A percentile compares a stretch with the other conserved stretches of the same genome.
Conservation (phyloP, 1,140 invertebrate genomes). For the Plodia interpunctella region DNA sequence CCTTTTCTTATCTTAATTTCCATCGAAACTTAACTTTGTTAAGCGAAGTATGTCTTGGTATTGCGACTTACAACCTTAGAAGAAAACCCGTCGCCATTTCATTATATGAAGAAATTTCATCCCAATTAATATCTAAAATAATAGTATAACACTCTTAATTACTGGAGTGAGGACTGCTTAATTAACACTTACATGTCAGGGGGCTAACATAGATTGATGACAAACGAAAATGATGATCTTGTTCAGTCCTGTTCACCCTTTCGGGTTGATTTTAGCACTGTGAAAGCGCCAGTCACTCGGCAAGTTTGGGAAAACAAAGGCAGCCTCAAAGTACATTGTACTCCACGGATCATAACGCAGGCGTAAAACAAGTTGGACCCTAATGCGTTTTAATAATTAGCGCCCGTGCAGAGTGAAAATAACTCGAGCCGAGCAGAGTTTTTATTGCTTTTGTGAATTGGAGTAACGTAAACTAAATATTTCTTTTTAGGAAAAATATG, state of each 20-base stretch:
- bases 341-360: conserved; percentile 44
- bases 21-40: conserved; percentile 64
- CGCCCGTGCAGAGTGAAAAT: conserved; percentile 19
- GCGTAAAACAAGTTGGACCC: conserved; percentile 46
- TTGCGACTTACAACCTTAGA: conserved; percentile 45
- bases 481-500: too few species aligned
- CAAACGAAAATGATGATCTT: conserved; percentile 73
- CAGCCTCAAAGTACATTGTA: conserved; percentile 34
- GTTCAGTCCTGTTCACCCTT: conserved; percentile 47
- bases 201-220: conserved; percentile 74
- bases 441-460: conserved; percentile 12
- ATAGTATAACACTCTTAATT: conserved; percentile 75
- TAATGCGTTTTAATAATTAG: conserved; percentile 73
- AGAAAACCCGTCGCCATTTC: conserved; percentile 46
- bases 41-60: conserved; percentile 41
- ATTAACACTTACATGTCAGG: conserved; percentile 75
- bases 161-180: conserved; percentile 71
- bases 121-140: conserved; percentile 75
- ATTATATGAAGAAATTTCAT: conserved; percentile 71
- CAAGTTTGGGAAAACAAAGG: conserved; percentile 56
- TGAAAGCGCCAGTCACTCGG: conserved; percentile 61
- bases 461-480: too few species aligned
- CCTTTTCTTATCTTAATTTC: conserved; percentile 56
- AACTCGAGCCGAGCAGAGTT: conserved; percentile 8
- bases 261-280: conserved; percentile 45